Conservation (phyloP, 1,140 invertebrate species). For the Copidosoma floridanum region DNA sequence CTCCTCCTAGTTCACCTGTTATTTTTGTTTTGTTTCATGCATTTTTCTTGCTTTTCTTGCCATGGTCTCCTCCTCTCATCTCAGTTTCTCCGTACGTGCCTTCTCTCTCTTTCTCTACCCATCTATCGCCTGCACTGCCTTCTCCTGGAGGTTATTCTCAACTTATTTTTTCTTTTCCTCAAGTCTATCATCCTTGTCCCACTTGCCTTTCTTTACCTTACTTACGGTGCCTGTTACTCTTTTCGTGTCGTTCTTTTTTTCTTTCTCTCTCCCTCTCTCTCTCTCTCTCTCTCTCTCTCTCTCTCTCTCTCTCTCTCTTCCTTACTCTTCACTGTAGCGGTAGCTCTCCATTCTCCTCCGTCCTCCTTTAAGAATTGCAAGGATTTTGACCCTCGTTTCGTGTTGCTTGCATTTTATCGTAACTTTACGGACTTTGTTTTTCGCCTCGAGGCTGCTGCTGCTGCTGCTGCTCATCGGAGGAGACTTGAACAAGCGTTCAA, state of each 20-base stretch:
- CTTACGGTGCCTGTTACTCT: neutral
- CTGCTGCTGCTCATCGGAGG: neutral
- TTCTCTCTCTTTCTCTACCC: slow-evolving; percentile 1
- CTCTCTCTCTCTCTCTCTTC: slow-evolving; percentile 24
- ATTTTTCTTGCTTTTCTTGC: slow-evolving; percentile 25
- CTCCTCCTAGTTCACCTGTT: slow-evolving; percentile 15
- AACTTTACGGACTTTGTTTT: slow-evolving; percentile 56
- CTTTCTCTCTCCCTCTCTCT: neutral
- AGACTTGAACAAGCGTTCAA: slow-evolving; percentile 17
- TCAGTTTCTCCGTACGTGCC: slow-evolving; percentile 19
- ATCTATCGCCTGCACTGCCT: neutral
- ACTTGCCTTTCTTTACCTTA: neutral
- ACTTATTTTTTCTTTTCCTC: too few species aligned
- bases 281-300: slow-evolving; percentile 16
- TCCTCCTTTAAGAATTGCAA: slow-evolving; percentile 49
- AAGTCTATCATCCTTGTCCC: neutral
- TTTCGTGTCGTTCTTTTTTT: too few species aligned
- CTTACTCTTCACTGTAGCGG: slow-evolving; percentile 49
- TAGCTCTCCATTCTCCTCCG: slow-evolving; percentile 21
- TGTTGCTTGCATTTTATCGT: slow-evolving; percentile 55
- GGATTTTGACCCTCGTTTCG: slow-evolving; percentile 58
- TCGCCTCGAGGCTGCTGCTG: slow-evolving; percentile 42
- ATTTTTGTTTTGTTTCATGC: slow-evolving; percentile 12
- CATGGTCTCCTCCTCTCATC: slow-evolving; percentile 9
- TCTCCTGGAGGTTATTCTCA: too few species aligned